Evolutionary conservation across 2,888 invertebrate genomes (phyloP).

Genomic region (Cyaniris semiargus): DNA sequence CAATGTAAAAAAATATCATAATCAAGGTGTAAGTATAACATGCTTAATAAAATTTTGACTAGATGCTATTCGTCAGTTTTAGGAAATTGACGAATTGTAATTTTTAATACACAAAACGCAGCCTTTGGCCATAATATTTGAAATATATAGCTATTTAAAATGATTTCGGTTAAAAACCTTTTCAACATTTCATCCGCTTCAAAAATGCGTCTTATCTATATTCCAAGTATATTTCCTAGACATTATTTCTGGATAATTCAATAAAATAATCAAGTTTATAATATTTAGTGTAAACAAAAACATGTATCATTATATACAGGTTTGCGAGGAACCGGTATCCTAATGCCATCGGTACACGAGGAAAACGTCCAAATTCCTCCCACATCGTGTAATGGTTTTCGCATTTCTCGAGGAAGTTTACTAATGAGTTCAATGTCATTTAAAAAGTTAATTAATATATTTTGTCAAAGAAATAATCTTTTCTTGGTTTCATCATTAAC

Average conservation of each 20-base stretch:
- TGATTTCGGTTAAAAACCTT: no score
- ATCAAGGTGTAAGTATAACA: no score
- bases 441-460: neutral
- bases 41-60: no score
- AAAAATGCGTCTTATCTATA: neutral
- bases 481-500: neutral
- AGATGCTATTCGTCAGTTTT: no score
- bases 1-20: no score
- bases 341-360: neutral
- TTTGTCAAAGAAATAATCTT: neutral
- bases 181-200: neutral
- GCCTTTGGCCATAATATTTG: no score
- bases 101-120: no score
- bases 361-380: constrained; percentile 28
- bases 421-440: constrained; percentile 18
- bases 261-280: neutral
- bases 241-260: neutral
- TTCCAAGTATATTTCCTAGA: neutral
- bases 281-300: neutral
- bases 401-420: neutral
- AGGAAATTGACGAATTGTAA: no score
- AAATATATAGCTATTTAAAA: no score
- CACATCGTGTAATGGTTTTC: neutral
- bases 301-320: neutral
- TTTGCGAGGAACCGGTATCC: neutral